Percentiles rank a stretch among this genome's conserved stretches.
Evolutionary conservation across 2,888 invertebrate species (phyloP).

Genomic region (Campaea margaritaria): DNA sequence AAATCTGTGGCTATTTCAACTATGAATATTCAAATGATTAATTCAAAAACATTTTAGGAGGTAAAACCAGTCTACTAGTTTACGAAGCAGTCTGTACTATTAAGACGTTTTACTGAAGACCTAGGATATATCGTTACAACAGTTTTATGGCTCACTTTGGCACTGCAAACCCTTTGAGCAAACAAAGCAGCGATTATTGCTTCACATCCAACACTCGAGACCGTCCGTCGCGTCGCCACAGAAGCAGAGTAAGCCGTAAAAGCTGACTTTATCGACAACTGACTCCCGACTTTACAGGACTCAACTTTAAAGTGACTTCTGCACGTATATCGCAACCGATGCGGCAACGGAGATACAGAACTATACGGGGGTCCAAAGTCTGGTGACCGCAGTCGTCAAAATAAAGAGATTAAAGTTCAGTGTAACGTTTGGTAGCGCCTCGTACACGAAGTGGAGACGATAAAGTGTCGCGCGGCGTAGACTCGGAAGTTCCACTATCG

Average conservation of each 20-base stretch:
- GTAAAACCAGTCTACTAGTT: slow-evolving; percentile 83
- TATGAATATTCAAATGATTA: slow-evolving; percentile 67
- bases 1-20: slow-evolving; percentile 72
- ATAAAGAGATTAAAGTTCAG: slow-evolving; percentile 52
- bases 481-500: slow-evolving; percentile 52
- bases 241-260: slow-evolving; percentile 84
- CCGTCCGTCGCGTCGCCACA: slow-evolving; percentile 53
- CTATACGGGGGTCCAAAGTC: slow-evolving; percentile 38
- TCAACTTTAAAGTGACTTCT: slow-evolving; percentile 49
- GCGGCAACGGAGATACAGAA: slow-evolving; percentile 43
- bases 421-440: slow-evolving; percentile 58
- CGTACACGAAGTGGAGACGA: slow-evolving; percentile 63
- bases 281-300: slow-evolving; percentile 52
- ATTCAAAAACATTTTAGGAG: slow-evolving; percentile 74
- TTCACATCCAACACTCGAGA: slow-evolving; percentile 55
- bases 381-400: slow-evolving; percentile 49
- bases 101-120: slow-evolving; percentile 79
- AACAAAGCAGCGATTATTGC: slow-evolving; percentile 66
- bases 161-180: slow-evolving; percentile 81
- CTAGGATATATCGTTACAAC: slow-evolving; percentile 69
- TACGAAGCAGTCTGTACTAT: slow-evolving; percentile 80
- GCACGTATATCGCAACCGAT: slow-evolving; percentile 46
- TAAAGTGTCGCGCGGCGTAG: slow-evolving; percentile 58
- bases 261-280: slow-evolving; percentile 68
- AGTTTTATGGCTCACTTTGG: slow-evolving; percentile 84